Evolutionary conservation across 1,140 invertebrate genomes (phyloP), one percentile per base, ranked within the genome.

Genomic region (Saccostrea cuccullata): DNA sequence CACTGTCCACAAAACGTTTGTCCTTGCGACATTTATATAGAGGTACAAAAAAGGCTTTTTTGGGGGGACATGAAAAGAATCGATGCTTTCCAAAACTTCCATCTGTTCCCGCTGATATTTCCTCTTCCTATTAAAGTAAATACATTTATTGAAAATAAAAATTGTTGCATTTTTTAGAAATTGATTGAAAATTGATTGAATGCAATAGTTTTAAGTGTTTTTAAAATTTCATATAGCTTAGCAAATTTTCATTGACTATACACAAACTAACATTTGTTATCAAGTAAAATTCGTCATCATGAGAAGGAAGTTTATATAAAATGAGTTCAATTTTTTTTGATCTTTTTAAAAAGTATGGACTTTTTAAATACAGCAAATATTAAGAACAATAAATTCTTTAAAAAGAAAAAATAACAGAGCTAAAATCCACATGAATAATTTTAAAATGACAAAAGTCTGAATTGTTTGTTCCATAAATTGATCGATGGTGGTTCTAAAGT

Each of bases 1-100:
- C 86, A 13, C 87, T 88, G 17, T 92, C 94, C 93, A 96, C 95
- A 95, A 98, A 98, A 55, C 97, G 95, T 83, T 97, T 96, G 95
- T 98, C 97, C 92, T 96, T 96, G 40, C 96, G 96, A 93, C 97
- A 98, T 92, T 97, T 96, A 91, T 96, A 96, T 17, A 98, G 95
- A 40, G 96, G 96, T 36, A 97, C 97, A 95, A 98, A 98, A 84
- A 97, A 95, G 58, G 96, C 97, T 93, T 97, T 96, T 13, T 96
- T 96, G 60, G 96, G 95, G 26, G 96, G 95, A 95, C 97, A 98
- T 20, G 96, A 93, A 94, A 98, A 98, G 93, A 97, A 96, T 73
- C 96, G 96, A 82, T 96, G 93, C 8, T 97, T 96, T 92, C 97
- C 96, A 91, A 97, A 97, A 6, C 95, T 96, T 85, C 98, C 98